Evolutionary conservation across 23 tunicate genomes (phyloP), one percentile per base, ranked within the genome.

Genomic region (Botrylloides violaceus): DNA sequence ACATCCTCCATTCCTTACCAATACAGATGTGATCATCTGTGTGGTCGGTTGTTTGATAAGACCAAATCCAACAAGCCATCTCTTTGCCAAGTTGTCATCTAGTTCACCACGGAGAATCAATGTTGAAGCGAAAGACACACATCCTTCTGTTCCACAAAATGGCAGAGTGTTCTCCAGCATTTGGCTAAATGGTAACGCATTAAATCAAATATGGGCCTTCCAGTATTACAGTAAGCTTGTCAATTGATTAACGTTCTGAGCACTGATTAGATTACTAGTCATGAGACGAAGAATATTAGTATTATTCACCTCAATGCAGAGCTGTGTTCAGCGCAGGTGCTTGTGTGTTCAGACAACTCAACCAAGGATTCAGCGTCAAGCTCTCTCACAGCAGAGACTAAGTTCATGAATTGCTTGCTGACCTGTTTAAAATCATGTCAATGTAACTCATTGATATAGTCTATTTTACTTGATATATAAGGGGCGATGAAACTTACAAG

Each of bases 81-180:
- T 55, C 21, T 28, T 56, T 47, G 97, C 82, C 5, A 59, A 56
- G 2, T 58, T 79, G 29, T 90, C 84, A 28, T 70, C 48, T 28
- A 90, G 7, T 37, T 32, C 76, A 2, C 76, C 73, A 29, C 47
- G 6, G 12, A 64, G 65, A 38, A 90, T 90, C 77, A 83, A 33
- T 20, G 48, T 43, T 19, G 90, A 66, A 6, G 78, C 71, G 47
- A 59, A 90, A 29, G 70, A 74, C 9, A 90, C 97, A 36, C 97
- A 90, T 2, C 85, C 85, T 53, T 90, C 97, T 53, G 92, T 83
- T 32, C 97, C 97, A 59, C 97, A 90, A 82, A 88, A 90, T 48
- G 81, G 85, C 73, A 90, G 65, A 50, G 90, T 84, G 61, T 90
- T 84, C n/a, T 53, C 29, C 59, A 90, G 83, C 97, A 90, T 90